Percentiles rank a stretch among this genome's conserved stretches.
These are phyloP conservation scores for Sialis fuliginosa DNA, from an alignment of 2,888 invertebrate species.

Conservation along the genomic window DNA sequence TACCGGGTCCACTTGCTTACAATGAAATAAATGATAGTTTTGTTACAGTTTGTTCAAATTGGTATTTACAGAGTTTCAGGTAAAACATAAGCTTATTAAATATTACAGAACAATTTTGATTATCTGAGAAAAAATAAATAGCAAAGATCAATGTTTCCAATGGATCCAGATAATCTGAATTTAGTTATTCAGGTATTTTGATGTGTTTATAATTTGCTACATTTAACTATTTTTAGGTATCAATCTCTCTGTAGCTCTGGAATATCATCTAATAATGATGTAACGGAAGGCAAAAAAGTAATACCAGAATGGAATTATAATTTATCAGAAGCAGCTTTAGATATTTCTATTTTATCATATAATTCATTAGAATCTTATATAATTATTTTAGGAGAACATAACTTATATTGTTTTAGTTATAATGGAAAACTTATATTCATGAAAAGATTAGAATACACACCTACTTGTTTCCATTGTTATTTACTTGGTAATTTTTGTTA, in stretches of 20 bases:
- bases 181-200: too few relatives aligned
- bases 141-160: neutral
- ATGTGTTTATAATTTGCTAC: neutral
- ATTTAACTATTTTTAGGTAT: slow-evolving; percentile 35
- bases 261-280: slow-evolving; percentile 35
- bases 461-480: slow-evolving; percentile 57
- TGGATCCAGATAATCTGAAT: too few relatives aligned
- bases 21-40: slow-evolving; percentile 69
- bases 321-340: slow-evolving; percentile 43
- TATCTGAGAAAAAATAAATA: neutral
- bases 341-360: slow-evolving; percentile 24
- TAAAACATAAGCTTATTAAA: slow-evolving; percentile 20
- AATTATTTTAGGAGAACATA: slow-evolving; percentile 67
- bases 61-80: slow-evolving; percentile 77
- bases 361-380: slow-evolving; percentile 49
- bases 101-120: neutral
- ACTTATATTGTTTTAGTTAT: slow-evolving; percentile 64
- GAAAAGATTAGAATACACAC: slow-evolving; percentile 70
- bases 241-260: slow-evolving; percentile 59
- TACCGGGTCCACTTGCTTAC: slow-evolving; percentile 76
- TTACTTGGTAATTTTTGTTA: slow-evolving; percentile 36
- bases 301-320: slow-evolving; percentile 66
- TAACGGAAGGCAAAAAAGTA: slow-evolving; percentile 37
- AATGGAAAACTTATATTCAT: slow-evolving; percentile 65
- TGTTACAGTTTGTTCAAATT: slow-evolving; percentile 61